These are phyloP conservation scores for Synodontis membranacea DNA, from an alignment of 2,113 vertebrate species.

Conservation along the genomic window DNA sequence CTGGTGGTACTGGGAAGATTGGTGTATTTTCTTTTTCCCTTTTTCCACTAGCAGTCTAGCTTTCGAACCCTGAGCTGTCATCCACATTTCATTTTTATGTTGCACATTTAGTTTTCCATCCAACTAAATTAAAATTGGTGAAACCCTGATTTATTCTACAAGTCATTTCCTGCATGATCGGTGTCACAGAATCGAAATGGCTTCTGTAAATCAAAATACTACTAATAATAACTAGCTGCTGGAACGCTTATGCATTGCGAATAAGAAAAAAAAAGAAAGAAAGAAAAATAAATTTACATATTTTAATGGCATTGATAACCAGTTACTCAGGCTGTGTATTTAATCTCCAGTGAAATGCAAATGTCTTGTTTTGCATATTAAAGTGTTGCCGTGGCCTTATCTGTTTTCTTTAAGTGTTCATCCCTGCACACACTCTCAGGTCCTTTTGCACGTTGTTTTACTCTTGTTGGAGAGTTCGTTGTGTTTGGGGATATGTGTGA, in stretches of 20 bases:
- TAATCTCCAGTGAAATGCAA: not conserved
- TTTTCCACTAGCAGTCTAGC: not conserved
- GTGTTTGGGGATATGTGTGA: not conserved
- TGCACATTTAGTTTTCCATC: not conserved
- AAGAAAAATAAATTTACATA: not conserved
- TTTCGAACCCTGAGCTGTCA: not conserved
- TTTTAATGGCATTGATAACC: not conserved
- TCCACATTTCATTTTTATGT: not conserved
- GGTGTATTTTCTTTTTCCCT: not conserved
- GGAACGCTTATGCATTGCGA: not conserved
- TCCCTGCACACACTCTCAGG: not conserved
- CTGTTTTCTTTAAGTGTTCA: not conserved
- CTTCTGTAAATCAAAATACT: not conserved
- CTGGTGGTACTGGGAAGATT: no score
- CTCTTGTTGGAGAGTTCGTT: not conserved
- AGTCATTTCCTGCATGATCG: not conserved
- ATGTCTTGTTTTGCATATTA: not conserved
- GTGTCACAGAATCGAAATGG: not conserved
- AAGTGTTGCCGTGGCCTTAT: not conserved
- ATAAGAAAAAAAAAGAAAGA: not conserved
- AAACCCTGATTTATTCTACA: not conserved
- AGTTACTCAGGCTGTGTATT: not conserved
- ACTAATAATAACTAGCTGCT: not conserved
- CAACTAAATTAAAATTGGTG: not conserved
- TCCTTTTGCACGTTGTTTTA: not conserved